Evolutionary conservation across 2,797 vertebrate genomes (phyloP), one percentile per base, ranked within the genome.

Genomic region (Atherinosoma microstoma): DNA sequence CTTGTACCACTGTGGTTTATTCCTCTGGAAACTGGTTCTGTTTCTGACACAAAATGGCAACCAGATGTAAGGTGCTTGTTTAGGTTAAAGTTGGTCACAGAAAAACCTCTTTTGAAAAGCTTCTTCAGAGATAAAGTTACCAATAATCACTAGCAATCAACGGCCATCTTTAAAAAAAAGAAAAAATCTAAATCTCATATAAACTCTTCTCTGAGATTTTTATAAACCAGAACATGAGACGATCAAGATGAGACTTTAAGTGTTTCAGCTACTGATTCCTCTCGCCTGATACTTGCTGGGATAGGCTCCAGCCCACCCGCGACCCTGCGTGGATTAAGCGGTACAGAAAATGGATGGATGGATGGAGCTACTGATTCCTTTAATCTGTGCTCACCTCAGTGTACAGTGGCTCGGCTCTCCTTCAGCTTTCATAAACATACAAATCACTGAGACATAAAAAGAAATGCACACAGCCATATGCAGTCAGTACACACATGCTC

Each of bases 1-100:
- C 91, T 91, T 91, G 86, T 89, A 90, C 86, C 67, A 84, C 84
- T 86, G 92, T 87, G 93, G 92, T 92, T 90, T 93, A 91, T 86
- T 87, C 91, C 89, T 86, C 57, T 91, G 90, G 86, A 90, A 91
- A 90, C 61, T 76, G 76, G 82, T 76, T 64, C 56, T 82, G 72
- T 84, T 80, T 87, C 75, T 92, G 88, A 89, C 89, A 89, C 79
- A 80, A 88, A 92, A 94, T 94, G 79, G 83, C 81, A 88, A 84
- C 89, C 93, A 95, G 93, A 93, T 94, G 92, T 84, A 76, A 53
- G 42, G 58, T 4, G 54, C 70, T 77, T 76, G 71, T 76, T 82
- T 58, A 57, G 73, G 86, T 86, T 80, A 87, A 87, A 80, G 86
- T 78, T 78, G 30, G 73, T 73, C 63, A 54, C 58, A 70, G 67